A percentile compares a stretch with the other conserved stretches of the same genome.
Evolutionary conservation across 2,888 invertebrate species (phyloP).

Genomic region (Mythimna ferrago): DNA sequence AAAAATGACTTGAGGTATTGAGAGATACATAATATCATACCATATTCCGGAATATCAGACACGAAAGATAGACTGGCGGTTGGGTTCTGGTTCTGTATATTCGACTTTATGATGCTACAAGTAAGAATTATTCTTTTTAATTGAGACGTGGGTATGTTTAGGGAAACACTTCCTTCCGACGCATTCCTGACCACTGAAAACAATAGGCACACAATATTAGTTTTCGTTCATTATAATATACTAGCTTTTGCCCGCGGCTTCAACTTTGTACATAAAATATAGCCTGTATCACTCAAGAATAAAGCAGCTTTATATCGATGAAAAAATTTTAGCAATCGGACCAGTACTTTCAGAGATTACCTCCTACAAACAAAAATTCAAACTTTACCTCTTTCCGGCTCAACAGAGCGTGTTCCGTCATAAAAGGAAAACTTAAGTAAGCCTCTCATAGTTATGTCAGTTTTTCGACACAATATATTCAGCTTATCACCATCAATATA

Average conservation of each 20-base stretch:
- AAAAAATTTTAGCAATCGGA: no score
- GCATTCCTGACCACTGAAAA: background rate
- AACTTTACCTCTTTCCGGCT: no score
- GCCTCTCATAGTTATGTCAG: background rate
- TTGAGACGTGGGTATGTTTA: background rate
- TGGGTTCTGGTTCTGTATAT: background rate
- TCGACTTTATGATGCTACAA: constrained; percentile 3
- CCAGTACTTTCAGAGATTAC: no score
- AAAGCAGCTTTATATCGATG: no score
- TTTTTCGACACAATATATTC: constrained; percentile 21
- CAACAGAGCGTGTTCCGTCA: background rate
- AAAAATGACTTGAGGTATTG: background rate
- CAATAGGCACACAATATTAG: background rate
- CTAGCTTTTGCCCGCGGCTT: no score
- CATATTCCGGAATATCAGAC: background rate
- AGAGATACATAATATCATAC: constrained; percentile 1
- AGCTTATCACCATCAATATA: constrained; percentile 5
- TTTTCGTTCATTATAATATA: background rate
- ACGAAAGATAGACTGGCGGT: background rate
- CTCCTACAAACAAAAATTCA: no score
- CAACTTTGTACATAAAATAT: no score
- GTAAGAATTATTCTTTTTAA: background rate
- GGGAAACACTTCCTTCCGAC: background rate
- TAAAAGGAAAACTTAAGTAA: background rate
- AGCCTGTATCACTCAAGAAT: no score